phyloP scores from a whole-genome alignment of 2,113 vertebrate genomes.

The Anas platyrhynchos region DNA sequence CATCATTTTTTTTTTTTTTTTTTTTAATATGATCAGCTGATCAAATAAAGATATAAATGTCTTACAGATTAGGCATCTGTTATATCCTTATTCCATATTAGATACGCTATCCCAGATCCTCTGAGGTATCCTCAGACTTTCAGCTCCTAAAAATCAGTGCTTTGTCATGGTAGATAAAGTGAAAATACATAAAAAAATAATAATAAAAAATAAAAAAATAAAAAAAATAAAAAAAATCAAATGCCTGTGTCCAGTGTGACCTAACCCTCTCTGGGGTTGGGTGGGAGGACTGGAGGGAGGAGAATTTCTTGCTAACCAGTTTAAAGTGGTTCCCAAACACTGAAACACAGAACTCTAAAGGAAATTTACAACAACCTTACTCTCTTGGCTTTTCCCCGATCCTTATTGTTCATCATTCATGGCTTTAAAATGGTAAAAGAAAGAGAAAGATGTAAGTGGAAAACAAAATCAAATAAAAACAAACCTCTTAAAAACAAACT shows the following conservation, averaged over 20 bases:
- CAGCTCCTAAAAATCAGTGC: not conserved
- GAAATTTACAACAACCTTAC: not conserved
- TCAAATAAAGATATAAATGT: not conserved
- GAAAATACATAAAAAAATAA: not conserved
- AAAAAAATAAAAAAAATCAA: not conserved
- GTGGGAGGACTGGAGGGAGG: not conserved
- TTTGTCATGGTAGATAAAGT: not conserved
- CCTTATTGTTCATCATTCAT: not conserved
- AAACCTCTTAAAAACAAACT: not conserved
- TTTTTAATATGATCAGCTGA: not conserved
- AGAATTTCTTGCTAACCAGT: not conserved
- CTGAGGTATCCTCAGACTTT: not conserved
- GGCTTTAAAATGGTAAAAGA: not conserved
- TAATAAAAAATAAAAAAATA: too few species aligned
- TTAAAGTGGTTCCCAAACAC: not conserved
- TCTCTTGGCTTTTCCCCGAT: not conserved
- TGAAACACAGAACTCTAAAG: not conserved
- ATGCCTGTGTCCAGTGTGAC: not conserved
- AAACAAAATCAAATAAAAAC: conserved; percentile 9
- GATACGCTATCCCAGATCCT: not conserved
- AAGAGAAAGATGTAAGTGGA: not conserved
- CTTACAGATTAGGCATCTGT: not conserved
- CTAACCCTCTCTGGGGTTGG: not conserved
- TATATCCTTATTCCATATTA: not conserved
- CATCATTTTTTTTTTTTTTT: not conserved